Evolutionary conservation across 2,888 invertebrate genomes (phyloP).

Genomic region (Napeogenes inachia): DNA sequence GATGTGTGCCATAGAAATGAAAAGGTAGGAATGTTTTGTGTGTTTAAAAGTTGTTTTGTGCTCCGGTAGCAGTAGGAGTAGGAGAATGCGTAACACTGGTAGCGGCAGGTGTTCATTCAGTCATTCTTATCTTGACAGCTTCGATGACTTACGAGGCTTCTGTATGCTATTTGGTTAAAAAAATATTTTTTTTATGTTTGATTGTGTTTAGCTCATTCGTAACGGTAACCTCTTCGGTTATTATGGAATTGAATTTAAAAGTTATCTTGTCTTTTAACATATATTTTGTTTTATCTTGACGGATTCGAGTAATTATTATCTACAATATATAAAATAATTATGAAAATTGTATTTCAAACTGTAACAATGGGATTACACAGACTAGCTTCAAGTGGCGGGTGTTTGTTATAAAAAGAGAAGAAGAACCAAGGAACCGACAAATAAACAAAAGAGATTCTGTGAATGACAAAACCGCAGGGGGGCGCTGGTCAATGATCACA

Average conservation of each 20-base stretch:
- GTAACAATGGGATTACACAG: slow-evolving; percentile 24
- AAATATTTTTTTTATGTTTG: slow-evolving; percentile 56
- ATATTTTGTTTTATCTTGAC: too few species aligned
- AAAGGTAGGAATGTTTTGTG: slow-evolving; percentile 27
- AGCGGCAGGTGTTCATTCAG: slow-evolving; percentile 75
- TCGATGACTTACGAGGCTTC: slow-evolving; percentile 70
- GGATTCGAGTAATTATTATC: too few species aligned
- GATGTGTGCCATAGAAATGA: slow-evolving; percentile 38
- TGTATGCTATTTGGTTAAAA: slow-evolving; percentile 68
- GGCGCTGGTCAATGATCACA: slow-evolving; percentile 33
- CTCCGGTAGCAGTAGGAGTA: slow-evolving; percentile 20
- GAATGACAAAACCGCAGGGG: slow-evolving; percentile 47
- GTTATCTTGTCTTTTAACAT: too few species aligned
- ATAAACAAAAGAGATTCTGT: slow-evolving; percentile 33
- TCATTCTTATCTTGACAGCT: slow-evolving; percentile 77
- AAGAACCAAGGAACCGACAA: slow-evolving; percentile 19
- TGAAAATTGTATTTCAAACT: too few species aligned
- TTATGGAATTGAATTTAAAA: slow-evolving; percentile 31
- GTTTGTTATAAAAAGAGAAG: slow-evolving; percentile 19
- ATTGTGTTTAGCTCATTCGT: slow-evolving; percentile 69
- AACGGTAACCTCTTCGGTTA: slow-evolving; percentile 69
- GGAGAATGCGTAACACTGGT: slow-evolving; percentile 70
- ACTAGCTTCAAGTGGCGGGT: slow-evolving; percentile 21
- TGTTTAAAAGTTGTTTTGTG: slow-evolving; percentile 21
- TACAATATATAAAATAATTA: too few species aligned